Base-by-base conservation (phyloP, 2,797 vertebrate genomes). In the Alauda arvensis region DNA sequence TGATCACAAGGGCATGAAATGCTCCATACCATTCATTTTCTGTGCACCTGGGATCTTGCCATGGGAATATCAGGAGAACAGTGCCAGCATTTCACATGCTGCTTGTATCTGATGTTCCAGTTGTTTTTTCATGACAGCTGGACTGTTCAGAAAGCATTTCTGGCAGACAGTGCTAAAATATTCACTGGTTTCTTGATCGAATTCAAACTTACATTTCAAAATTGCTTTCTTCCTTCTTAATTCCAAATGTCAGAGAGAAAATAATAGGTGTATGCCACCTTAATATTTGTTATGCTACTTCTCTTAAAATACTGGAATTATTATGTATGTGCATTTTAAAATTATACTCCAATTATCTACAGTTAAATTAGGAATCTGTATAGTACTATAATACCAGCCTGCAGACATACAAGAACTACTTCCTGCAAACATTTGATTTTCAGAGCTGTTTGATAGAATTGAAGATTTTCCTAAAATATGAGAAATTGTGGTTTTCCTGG, bases 61-160 rank as follows among this genome's bases (percentile, higher is more conserved):
- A 85, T 23, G 40, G 60, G 20, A 49, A 67, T 89, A 74, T 40
- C 46, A 85, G 43, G 83, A 72, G 48, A 85, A 53, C 20, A 81
- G 53, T 55, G 42, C 68, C 49, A 89, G 33, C 49, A 82, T 90
- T 93, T 89, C 71, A 77, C 57, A 74, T 77, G 68, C 65, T 52
- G 49, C 31, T 74, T 83, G n/a, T 57, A 72, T 91, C 71, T 82
- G 75, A 90, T 84, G 39, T 90, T 89, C 56, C 55, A 65, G 65
- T 33, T 82, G 42, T 72, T 52, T 88, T 92, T 92, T 76, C 66
- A 52, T 70, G 31, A 42, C 63, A 87, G 15, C 46, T 79, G 61
- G 85, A 68, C 56, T 65, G 45, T 34, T 89, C 70, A 83, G 55
- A 93, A 91, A 79, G 33, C 31, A 77, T 87, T 91, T 93, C 65